Evolutionary conservation across 1,140 invertebrate genomes (phyloP).

Genomic region (Papilio glaucus): DNA sequence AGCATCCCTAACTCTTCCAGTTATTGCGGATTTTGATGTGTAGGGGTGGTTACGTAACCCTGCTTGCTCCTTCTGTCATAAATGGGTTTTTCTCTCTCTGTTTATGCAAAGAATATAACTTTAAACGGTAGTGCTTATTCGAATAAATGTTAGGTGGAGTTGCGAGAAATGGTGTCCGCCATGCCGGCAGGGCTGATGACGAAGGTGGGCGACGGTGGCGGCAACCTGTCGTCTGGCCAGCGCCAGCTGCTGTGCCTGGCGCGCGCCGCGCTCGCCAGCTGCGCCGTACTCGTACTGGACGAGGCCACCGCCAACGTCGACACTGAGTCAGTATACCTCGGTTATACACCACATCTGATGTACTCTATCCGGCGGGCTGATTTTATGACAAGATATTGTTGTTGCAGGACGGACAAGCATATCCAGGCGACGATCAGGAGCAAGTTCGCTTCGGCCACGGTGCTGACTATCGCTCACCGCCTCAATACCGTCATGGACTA

Average conservation of each 20-base stretch:
- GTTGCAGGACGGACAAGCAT: slow-evolving; percentile 86
- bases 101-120: too few relatives aligned
- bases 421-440: slow-evolving; percentile 88
- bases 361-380: slow-evolving; percentile 11
- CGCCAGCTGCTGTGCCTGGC: slow-evolving; percentile 91
- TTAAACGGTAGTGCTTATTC: too few relatives aligned
- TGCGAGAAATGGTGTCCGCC: slow-evolving; percentile 81
- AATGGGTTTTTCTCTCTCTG: too few relatives aligned
- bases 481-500: slow-evolving; percentile 82
- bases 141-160: slow-evolving; percentile 86
- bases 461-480: slow-evolving; percentile 86
- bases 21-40: too few relatives aligned
- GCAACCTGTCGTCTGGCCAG: slow-evolving; percentile 91
- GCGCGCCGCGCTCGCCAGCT: slow-evolving; percentile 88
- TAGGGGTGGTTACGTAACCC: too few relatives aligned
- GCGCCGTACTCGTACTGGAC: slow-evolving; percentile 91
- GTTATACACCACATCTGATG: too few relatives aligned
- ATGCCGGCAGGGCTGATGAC: slow-evolving; percentile 83
- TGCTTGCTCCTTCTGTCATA: too few relatives aligned
- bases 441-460: slow-evolving; percentile 89
- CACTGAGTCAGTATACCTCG: slow-evolving; percentile 82
- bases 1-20: too few relatives aligned
- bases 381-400: too few relatives aligned
- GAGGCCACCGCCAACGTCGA: slow-evolving; percentile 96
- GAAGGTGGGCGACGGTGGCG: slow-evolving; percentile 88